Evolutionary conservation across 2,113 vertebrate species (phyloP).

Genomic region (Bubo scandiacus): DNA sequence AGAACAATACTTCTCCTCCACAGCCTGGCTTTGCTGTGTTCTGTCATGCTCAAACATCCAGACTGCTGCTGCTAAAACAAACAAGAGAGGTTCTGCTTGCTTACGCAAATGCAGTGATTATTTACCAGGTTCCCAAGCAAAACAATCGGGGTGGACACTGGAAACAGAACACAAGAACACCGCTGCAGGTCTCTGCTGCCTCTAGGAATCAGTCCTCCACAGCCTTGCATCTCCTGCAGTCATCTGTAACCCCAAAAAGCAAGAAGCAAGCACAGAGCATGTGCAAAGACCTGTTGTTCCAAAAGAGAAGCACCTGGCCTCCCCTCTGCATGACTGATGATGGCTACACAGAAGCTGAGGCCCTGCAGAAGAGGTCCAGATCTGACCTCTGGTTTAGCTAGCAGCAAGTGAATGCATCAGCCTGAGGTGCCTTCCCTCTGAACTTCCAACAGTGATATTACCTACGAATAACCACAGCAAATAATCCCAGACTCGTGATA

Average conservation of each 20-base stretch:
- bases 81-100: background rate
- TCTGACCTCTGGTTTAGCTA: background rate
- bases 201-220: background rate
- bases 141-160: background rate
- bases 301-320: background rate
- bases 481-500: background rate
- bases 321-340: too few relatives aligned
- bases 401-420: background rate
- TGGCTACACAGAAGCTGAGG: background rate
- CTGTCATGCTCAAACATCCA: background rate
- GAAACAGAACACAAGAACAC: background rate
- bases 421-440: background rate
- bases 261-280: background rate
- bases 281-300: background rate
- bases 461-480: background rate
- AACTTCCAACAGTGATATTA: background rate
- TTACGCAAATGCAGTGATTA: background rate
- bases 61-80: background rate
- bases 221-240: background rate
- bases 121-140: background rate
- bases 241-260: background rate
- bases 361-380: background rate
- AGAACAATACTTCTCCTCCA: background rate
- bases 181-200: background rate
- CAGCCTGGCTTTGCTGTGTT: background rate